A percentile compares a stretch with the other conserved stretches of the same genome.
Evolutionary conservation across 2,113 vertebrate genomes (phyloP).

Genomic region (Epinephelus fuscoguttatus): DNA sequence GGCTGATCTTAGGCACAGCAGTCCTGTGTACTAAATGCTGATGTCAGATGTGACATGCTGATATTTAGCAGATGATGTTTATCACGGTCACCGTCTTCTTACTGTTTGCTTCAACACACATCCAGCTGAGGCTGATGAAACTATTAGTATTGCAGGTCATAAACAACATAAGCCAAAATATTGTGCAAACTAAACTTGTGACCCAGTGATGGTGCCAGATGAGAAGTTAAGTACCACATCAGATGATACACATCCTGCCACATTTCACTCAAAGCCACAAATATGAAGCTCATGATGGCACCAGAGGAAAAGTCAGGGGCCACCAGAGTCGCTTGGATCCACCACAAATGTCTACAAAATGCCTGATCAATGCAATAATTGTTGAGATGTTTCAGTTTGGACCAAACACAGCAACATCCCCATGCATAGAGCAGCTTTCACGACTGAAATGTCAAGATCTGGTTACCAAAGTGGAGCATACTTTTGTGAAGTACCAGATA

Average conservation of each 20-base stretch:
- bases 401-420: not conserved
- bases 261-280: not conserved
- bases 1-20: too few species aligned
- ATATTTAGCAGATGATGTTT: not conserved
- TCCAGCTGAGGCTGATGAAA: not conserved
- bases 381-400: not conserved
- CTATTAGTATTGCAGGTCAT: not conserved
- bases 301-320: too few species aligned
- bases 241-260: too few species aligned
- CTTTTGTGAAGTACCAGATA: not conserved
- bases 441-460: not conserved
- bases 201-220: not conserved
- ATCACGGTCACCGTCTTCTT: not conserved
- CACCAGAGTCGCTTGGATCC: not conserved
- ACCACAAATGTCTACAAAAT: not conserved
- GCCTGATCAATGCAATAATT: not conserved
- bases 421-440: constrained; percentile 1
- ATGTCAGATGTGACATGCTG: not conserved
- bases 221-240: too few species aligned
- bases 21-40: too few species aligned
- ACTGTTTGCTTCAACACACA: not conserved
- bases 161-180: not conserved
- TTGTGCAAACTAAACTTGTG: not conserved
- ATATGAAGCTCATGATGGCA: not conserved
- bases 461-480: not conserved